Evolutionary conservation across 2,888 invertebrate species (phyloP), one percentile per base, ranked within the genome.

Genomic region (Plagodis pulveraria): DNA sequence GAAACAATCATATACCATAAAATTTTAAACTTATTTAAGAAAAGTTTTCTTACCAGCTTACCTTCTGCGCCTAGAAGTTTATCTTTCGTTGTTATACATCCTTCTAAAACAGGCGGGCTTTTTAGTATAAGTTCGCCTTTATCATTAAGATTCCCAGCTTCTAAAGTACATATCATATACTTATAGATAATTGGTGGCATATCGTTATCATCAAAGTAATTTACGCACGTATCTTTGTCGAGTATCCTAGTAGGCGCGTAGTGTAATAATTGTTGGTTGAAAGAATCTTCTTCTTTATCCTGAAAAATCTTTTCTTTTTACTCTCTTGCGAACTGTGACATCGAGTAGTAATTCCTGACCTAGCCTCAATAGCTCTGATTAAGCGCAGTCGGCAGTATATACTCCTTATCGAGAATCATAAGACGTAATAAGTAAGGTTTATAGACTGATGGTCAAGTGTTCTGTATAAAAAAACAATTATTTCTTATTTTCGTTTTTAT

Each of bases 221-320:
- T 36, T 32, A 56, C 71, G 49, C 81, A 80, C 8, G 56, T 45
- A 0, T 61, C 11, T 36, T 72, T 73, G 10, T 65, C 55, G 11
- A 72, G 58, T 6, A 81, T 66, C 2, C 60, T 48, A 0, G 71
- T 68, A 1, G 80, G 52, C 0, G 71, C 72, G 45, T 75, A 78
- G 32, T 59, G 48, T 12, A 64, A 32, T 2, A 11, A 36, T 6
- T 48, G 38, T 4, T 38, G 36, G 35, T 66, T 50, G 32, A 52
- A 52, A 7, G 51, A 54, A 36, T 36, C 38, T 6, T 11, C 0
- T 11, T 51, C 57, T 7, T 44, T 6, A 5, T 44, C 12, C 58
- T 60, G n/a, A 41, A n/a, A n/a, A n/a, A 41, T 22, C 22, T 22
- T 22, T 22, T 22, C 22, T 22, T 22, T 22, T 22, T 22, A 22